Evolutionary conservation across 1,140 invertebrate species (phyloP), one percentile per base, ranked within the genome.

Genomic region (Mamestra configurata): DNA sequence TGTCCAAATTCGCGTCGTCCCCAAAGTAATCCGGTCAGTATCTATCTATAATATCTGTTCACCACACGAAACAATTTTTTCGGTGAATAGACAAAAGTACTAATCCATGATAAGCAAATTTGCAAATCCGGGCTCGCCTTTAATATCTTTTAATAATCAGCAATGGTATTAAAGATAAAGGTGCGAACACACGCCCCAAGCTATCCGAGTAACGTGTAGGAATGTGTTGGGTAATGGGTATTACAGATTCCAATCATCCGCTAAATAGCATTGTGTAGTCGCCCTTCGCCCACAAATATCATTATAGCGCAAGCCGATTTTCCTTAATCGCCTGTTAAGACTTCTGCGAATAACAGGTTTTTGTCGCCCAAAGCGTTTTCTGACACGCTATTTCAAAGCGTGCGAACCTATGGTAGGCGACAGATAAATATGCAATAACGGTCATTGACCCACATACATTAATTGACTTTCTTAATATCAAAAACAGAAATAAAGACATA

Each of bases 221-320:
- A 35, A 35, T 37, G 59, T 61, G 27, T 35, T 61, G 27, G 27
- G 31, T 61, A 61, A 61, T 35, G n/a, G 27, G 15, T 18, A 61
- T 61, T 61, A 37, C 27, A 37, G 59, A 61, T 35, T 61, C 15
- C n/a, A 37, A 61, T 61, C 59, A 61, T 20, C 27, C n/a, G n/a
- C 59, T 37, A 61, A 57, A 61, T 61, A 27, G 53, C 22, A 61
- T 37, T 35, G 27, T 35, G 59, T 35, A 35, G 27, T 35, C 59
- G 3, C 31, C 27, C 8, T 61, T 37, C 31, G 31, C n/a, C n/a
- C 27, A 61, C 59, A 61, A 37, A 61, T 61, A 61, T 55, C 53
- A 55, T 27, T 24, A 55, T 24, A 11, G 53, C 11, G 20, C 0
- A n/a, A n/a, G 4, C 59, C 31, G n/a, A 61, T 61, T 61, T 61